Conservation (phyloP, 2,113 vertebrate genomes). For the Lepus americanus region DNA sequence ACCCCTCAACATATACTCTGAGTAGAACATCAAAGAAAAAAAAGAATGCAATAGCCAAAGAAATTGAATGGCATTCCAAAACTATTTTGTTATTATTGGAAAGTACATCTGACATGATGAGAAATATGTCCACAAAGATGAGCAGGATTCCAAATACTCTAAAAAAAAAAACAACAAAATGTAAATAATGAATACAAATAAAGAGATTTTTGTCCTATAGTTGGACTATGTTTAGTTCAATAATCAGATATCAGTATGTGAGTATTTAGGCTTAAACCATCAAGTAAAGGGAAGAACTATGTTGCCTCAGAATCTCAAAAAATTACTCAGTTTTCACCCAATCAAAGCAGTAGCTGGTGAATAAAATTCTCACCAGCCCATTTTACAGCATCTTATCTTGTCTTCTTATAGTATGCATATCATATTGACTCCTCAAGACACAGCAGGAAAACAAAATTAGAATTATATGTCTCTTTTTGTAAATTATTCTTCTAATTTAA, state of each 20-base stretch:
- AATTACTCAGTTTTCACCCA: slow-evolving; percentile 12
- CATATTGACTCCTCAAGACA: neutral
- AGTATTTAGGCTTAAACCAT: slow-evolving; percentile 7
- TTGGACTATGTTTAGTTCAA: slow-evolving; percentile 21
- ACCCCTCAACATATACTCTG: slow-evolving; percentile 94
- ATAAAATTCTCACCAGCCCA: neutral
- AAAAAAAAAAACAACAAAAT: slow-evolving; percentile 65
- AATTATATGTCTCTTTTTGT: neutral
- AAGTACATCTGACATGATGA: slow-evolving; percentile 90
- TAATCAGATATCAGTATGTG: neutral
- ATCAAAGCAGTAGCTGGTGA: neutral
- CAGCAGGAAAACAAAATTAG: neutral
- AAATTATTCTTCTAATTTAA: neutral
- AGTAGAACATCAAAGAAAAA: slow-evolving; percentile 94
- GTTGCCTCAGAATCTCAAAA: neutral
- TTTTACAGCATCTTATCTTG: neutral
- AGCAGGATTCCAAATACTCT: slow-evolving; percentile 94
- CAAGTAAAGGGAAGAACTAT: neutral
- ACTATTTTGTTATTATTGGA: slow-evolving; percentile 75
- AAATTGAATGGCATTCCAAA: slow-evolving; percentile 86
- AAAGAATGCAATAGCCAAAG: slow-evolving; percentile 94
- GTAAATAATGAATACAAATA: neutral
- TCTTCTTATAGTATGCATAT: neutral
- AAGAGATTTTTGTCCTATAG: neutral
- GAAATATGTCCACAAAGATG: slow-evolving; percentile 92